phyloP scores from a whole-genome alignment of 2,888 invertebrate species.

The Dicranocentrus wangi region DNA sequence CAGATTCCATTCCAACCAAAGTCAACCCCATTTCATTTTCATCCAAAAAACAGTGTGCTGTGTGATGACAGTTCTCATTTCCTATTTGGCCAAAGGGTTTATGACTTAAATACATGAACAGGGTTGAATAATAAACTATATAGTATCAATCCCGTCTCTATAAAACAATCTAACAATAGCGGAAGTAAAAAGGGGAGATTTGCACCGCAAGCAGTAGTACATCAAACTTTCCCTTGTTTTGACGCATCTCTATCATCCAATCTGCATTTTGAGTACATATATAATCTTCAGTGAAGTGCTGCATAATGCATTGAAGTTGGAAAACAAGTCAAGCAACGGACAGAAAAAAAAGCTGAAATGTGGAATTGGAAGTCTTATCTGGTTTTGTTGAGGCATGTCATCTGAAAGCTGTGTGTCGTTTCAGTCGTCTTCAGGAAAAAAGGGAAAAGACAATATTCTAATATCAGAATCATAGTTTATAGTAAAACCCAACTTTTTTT shows the following conservation, averaged over 20 bases:
- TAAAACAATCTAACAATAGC: slow-evolving; percentile 23
- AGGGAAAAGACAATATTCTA: too few relatives aligned
- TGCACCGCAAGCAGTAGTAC: slow-evolving; percentile 20
- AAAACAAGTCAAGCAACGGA: not conserved
- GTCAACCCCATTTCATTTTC: slow-evolving; percentile 38
- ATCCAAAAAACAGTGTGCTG: slow-evolving; percentile 20
- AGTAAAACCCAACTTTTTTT: too few relatives aligned
- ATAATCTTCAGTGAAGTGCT: slow-evolving; percentile 13
- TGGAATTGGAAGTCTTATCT: slow-evolving; percentile 8
- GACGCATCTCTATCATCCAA: slow-evolving; percentile 20
- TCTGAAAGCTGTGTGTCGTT: not conserved
- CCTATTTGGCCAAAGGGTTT: slow-evolving; percentile 46
- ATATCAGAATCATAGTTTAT: too few relatives aligned
- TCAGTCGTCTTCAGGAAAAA: too few relatives aligned
- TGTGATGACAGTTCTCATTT: slow-evolving; percentile 51
- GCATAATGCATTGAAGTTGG: slow-evolving; percentile 42
- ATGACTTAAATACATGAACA: slow-evolving; percentile 24
- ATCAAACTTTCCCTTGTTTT: slow-evolving; percentile 39
- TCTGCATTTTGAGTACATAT: slow-evolving; percentile 25
- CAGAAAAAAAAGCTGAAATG: slow-evolving; percentile 4
- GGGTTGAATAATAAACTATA: slow-evolving; percentile 34
- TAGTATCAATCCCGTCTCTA: slow-evolving; percentile 19
- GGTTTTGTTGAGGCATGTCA: not conserved
- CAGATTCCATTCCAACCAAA: not conserved
- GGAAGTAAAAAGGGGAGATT: slow-evolving; percentile 22